phyloP scores from a whole-genome alignment of 2,113 vertebrate genomes.

The Plestiodon gilberti region DNA sequence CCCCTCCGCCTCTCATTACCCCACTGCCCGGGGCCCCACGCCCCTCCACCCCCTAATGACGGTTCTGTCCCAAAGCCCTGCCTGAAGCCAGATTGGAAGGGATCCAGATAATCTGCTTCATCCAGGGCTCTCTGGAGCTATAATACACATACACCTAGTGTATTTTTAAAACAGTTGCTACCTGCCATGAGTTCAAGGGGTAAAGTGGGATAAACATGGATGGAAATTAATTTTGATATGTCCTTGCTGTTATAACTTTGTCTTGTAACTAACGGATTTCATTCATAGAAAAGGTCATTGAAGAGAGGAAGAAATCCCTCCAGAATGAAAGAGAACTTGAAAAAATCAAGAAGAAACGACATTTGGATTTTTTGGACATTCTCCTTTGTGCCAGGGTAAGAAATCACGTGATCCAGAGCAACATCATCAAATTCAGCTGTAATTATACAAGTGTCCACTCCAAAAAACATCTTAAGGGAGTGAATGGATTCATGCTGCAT shows the following conservation, averaged over 20 bases:
- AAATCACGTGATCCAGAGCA: not conserved
- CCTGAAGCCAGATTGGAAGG: too few species aligned
- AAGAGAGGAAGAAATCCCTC: conserved; percentile 75
- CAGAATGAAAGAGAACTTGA: conserved; percentile 65
- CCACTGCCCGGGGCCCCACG: too few species aligned
- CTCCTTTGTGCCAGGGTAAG: conserved; percentile 81
- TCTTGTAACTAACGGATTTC: not conserved
- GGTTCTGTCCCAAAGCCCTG: too few species aligned
- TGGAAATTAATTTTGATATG: not conserved
- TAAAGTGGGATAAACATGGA: not conserved
- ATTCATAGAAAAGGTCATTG: conserved; percentile 66
- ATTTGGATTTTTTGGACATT: conserved; percentile 85
- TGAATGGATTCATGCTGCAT: not conserved
- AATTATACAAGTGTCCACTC: not conserved
- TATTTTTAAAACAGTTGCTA: too few species aligned
- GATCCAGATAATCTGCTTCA: too few species aligned
- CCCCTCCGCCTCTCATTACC: too few species aligned
- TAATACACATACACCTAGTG: too few species aligned
- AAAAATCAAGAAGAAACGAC: conserved; percentile 65
- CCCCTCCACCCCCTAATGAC: too few species aligned
- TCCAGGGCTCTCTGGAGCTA: too few species aligned
- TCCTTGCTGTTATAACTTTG: not conserved
- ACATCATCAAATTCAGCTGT: not conserved
- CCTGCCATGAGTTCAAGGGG: not conserved
- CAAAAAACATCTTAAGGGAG: not conserved